Evolutionary conservation across 2,113 vertebrate genomes (phyloP).

Genomic region (Menidia beryllina): DNA sequence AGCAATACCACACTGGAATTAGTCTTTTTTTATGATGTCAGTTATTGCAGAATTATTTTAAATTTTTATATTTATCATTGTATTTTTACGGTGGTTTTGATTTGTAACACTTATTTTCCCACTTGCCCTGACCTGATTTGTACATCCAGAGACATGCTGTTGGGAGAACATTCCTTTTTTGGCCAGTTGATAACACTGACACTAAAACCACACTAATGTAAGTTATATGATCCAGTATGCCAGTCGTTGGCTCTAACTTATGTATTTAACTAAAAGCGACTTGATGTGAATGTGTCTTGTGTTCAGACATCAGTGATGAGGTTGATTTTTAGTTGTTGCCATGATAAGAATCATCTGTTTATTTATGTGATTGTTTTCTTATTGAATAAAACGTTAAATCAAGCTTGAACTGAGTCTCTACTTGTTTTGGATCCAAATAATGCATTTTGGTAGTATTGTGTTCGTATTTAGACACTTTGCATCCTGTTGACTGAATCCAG

Average conservation of each 20-base stretch:
- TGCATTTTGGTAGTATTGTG: no score
- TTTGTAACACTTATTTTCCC: conserved; percentile 62
- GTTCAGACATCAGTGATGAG: conserved; percentile 29
- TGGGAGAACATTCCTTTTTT: conserved; percentile 15
- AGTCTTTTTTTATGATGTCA: conserved; percentile 72
- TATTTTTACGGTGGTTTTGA: conserved; percentile 45
- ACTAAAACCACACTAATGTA: conserved; percentile 48
- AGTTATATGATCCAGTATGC: conserved; percentile 33
- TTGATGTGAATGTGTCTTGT: conserved; percentile 45
- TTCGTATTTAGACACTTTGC: no score
- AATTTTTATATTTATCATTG: conserved; percentile 53
- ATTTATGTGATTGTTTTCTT: conserved; percentile 63
- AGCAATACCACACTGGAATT: conserved; percentile 72
- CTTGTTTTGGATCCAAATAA: no score
- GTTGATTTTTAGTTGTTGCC: conserved; percentile 13
- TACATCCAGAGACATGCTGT: conserved; percentile 35
- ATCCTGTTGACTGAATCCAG: no score
- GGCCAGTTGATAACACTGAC: conserved; percentile 27
- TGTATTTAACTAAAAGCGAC: conserved; percentile 76
- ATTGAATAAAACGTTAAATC: conserved; percentile 72
- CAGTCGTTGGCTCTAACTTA: conserved; percentile 49
- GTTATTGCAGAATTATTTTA: conserved; percentile 29
- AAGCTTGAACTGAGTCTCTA: conserved; percentile 5
- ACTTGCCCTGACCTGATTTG: conserved; percentile 28
- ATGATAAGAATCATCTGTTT: conserved; percentile 21